Conservation (phyloP, 2,888 invertebrate genomes). For the Creontiades dilutus region DNA sequence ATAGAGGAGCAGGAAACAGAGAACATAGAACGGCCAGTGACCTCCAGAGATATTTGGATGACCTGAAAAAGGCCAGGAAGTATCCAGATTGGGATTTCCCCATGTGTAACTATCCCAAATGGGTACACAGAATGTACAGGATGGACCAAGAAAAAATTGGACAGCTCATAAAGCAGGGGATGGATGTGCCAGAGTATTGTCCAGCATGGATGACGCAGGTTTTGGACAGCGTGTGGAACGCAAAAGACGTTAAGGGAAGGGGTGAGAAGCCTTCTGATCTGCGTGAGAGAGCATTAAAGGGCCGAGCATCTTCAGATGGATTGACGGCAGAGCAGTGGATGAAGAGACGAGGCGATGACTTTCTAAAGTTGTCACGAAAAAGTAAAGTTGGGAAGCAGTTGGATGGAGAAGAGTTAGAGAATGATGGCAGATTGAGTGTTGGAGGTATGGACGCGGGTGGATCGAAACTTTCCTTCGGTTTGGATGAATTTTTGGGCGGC, state of each 20-base stretch:
- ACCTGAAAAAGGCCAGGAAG: conserved; percentile 26
- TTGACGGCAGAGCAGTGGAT: too few relatives aligned
- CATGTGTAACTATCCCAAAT: conserved; percentile 66
- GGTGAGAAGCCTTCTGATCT: not conserved
- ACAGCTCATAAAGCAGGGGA: conserved; percentile 60
- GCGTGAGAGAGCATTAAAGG: not conserved
- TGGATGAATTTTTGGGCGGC: conserved; percentile 31
- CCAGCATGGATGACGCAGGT: not conserved
- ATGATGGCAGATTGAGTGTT: not conserved
- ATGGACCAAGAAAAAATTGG: conserved; percentile 68
- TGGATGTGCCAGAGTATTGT: not conserved
- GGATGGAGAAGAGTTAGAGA: not conserved
- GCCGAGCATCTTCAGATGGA: not conserved
- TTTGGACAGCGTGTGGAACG: conserved; percentile 4
- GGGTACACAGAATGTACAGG: conserved; percentile 62
- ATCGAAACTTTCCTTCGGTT: not conserved
- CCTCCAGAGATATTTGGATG: not conserved
- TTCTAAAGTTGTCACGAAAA: not conserved
- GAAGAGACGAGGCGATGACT: not conserved
- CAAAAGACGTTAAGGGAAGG: not conserved
- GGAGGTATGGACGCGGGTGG: not conserved
- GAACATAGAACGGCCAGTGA: not conserved
- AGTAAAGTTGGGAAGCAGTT: not conserved
- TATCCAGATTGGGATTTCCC: conserved; percentile 63
- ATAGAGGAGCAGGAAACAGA: not conserved